These are phyloP conservation scores for Ophiothrix spiculata DNA, from an alignment of 35 echinoderm and acorn worm genomes.

Conservation along the genomic window DNA sequence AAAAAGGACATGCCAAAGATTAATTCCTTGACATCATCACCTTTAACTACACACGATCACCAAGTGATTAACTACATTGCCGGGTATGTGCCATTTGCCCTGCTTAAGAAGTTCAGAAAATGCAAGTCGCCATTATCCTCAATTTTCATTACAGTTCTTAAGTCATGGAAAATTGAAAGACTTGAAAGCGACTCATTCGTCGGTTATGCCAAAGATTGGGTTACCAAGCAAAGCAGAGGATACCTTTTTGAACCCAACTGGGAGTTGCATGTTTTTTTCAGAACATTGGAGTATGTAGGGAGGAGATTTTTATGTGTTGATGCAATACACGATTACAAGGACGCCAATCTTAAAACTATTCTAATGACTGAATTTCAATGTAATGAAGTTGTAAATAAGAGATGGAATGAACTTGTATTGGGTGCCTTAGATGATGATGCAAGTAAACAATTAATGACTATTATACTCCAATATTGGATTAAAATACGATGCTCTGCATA, in stretches of 20 bases:
- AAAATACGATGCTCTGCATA: background rate
- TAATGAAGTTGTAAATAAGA: background rate
- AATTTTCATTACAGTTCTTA: no score
- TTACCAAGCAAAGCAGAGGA: background rate
- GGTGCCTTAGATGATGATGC: no score
- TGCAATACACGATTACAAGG: background rate
- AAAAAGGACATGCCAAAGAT: no score
- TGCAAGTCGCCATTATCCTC: no score
- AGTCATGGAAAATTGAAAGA: no score
- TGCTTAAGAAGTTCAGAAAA: no score
- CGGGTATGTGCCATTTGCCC: no score
- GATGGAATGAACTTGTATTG: no score
- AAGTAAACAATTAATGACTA: no score
- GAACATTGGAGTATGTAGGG: background rate
- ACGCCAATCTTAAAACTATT: background rate
- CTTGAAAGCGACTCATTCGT: background rate
- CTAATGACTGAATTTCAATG: background rate
- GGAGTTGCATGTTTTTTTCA: constrained; percentile 6
- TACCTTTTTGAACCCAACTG: background rate
- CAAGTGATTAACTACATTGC: no score
- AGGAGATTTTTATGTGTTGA: background rate
- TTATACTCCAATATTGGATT: background rate
- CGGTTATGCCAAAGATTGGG: background rate
- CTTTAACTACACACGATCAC: no score
- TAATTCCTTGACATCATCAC: no score